Evolutionary conservation across 2,888 invertebrate genomes (phyloP).

Genomic region (Oegoconia quadripuncta): DNA sequence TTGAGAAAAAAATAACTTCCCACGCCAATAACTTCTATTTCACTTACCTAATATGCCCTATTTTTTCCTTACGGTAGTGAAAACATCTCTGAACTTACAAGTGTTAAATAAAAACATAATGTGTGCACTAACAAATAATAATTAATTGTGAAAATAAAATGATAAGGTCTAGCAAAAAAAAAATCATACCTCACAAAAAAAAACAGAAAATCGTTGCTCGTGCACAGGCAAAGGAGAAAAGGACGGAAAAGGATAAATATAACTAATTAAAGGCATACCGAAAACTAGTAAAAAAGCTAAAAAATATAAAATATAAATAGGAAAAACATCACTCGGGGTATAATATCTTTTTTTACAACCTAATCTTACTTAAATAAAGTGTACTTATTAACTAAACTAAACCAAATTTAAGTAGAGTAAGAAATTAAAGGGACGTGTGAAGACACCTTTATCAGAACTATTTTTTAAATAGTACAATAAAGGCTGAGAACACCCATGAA

Average conservation of each 20-base stretch:
- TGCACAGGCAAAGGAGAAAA: constrained; percentile 48
- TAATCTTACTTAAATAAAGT: constrained; percentile 43
- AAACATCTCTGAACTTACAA: too few species aligned
- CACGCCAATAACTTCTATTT: too few species aligned
- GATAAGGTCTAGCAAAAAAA: too few species aligned
- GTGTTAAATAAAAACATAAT: too few species aligned
- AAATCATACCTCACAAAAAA: constrained; percentile 64
- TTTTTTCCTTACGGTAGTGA: too few species aligned
- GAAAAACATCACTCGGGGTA: constrained; percentile 48
- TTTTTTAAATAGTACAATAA: constrained; percentile 71
- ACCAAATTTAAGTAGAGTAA: constrained; percentile 20
- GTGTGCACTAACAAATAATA: constrained; percentile 10
- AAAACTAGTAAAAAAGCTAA: constrained; percentile 34
- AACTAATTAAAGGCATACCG: constrained; percentile 43
- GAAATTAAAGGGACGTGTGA: constrained; percentile 29
- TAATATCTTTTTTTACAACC: constrained; percentile 58
- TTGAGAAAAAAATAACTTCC: too few species aligned
- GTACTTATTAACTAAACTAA: constrained; percentile 64
- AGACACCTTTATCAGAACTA: constrained; percentile 60
- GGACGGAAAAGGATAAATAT: constrained; percentile 56
- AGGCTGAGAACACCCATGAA: constrained; percentile 48
- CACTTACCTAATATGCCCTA: too few species aligned
- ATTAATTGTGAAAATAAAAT: constrained; percentile 29
- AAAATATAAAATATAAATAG: constrained; percentile 40
- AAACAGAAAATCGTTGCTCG: constrained; percentile 62